phyloP scores from a whole-genome alignment of 2,113 vertebrate genomes.

The Ciconia stormi region DNA sequence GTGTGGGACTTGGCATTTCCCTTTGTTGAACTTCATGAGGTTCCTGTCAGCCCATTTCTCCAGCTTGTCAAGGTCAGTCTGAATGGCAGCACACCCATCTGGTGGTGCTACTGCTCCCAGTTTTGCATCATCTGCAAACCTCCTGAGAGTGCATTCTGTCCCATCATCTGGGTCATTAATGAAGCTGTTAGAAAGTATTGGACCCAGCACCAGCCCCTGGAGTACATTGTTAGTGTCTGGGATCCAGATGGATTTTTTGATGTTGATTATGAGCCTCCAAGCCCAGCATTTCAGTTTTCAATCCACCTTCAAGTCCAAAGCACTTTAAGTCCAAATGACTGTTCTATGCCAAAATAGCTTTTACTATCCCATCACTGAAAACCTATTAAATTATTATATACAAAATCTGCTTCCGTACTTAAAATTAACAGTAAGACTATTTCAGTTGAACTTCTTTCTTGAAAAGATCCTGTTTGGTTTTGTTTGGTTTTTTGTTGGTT shows the following conservation, averaged over 20 bases:
- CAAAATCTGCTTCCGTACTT: neutral
- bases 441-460: neutral
- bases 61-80: neutral
- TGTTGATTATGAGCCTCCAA: neutral
- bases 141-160: neutral
- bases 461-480: neutral
- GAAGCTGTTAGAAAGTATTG: neutral
- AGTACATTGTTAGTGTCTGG: neutral
- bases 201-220: neutral
- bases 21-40: neutral
- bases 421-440: neutral
- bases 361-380: neutral
- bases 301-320: neutral
- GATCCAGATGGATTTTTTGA: neutral
- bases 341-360: neutral
- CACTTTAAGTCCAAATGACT: neutral
- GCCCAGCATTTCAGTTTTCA: neutral
- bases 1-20: neutral
- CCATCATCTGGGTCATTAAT: neutral
- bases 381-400: neutral
- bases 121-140: neutral
- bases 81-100: neutral
- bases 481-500: neutral
- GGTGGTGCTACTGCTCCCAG: neutral
- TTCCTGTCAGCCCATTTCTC: neutral